Base-by-base conservation (phyloP, 2,113 vertebrate genomes). In the Maccullochella peelii region DNA sequence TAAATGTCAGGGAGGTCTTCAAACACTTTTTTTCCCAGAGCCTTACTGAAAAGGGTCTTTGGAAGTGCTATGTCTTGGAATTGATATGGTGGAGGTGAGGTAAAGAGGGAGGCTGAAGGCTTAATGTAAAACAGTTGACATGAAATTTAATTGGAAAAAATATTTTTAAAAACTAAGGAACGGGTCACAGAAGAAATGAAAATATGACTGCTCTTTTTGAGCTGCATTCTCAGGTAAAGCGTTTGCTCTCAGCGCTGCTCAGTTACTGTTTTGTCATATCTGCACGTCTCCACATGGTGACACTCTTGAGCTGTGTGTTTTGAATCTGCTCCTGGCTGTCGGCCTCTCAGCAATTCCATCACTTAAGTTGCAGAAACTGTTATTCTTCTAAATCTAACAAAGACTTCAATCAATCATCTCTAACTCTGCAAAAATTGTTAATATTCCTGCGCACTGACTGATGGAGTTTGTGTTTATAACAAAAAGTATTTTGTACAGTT, bases 1-100 rank as follows among this genome's bases (percentile, higher is more conserved):
- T 93, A 94, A 95, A 93, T 95, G 94, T 94, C 93, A 94, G 91
- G 92, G 93, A 94, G 93, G 94, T 94, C 93, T 94, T 94, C 91
- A 94, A 95, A 93, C 92, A 88, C 70, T 88, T 88, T 89, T 89
- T 78, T 44, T 91, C 79, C 80, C 82, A 65, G 73, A 86, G 91
- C 85, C 85, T 91, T 86, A 82, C 83, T 85, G 85, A 91, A 93
- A 88, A 88, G 44, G 77, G 80, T 85, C 84, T 89, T 91, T 92
- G 90, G 81, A 91, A 90, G 77, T 57, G 76, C 54, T 74, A 59
- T 71, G 85, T 93, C 91, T 93, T 92, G 87, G 86, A 89, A 91
- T 88, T 85, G 82, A 90, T 80, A 73, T 23, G 20, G 82, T 72
- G 73, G 89, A 90, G 73, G 72, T 78, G 74, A 89, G 79, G 57